phyloP scores from a whole-genome alignment of 2,797 vertebrate genomes.

The Galagoides demidoff region DNA sequence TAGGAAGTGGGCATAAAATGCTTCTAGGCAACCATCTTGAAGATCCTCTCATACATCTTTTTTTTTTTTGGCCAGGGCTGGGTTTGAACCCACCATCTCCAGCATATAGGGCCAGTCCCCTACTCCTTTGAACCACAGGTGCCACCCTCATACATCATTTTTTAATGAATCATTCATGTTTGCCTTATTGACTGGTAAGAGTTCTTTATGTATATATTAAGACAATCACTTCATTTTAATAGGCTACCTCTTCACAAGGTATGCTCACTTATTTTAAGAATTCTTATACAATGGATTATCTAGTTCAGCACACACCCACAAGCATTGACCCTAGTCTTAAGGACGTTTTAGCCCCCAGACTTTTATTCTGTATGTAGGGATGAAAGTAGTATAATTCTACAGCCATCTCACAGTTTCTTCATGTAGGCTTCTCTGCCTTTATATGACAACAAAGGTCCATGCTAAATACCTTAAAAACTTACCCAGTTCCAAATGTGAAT shows the following conservation, averaged over 20 bases:
- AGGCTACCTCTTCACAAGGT: neutral
- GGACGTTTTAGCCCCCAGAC: neutral
- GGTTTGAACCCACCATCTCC: too few relatives aligned
- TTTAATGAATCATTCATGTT: neutral
- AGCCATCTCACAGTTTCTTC: neutral
- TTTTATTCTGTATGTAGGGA: neutral
- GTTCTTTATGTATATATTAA: neutral
- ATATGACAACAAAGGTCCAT: conserved; percentile 21
- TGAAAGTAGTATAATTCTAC: neutral
- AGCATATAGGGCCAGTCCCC: too few relatives aligned
- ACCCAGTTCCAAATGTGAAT: neutral
- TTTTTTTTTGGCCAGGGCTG: too few relatives aligned
- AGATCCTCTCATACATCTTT: neutral
- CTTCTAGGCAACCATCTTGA: neutral
- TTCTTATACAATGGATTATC: conserved; percentile 32
- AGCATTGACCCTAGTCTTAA: neutral
- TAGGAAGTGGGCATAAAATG: neutral
- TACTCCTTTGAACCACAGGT: too few relatives aligned
- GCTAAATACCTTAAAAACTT: conserved; percentile 48
- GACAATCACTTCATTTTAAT: neutral
- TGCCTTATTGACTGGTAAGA: neutral
- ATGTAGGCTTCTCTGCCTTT: conserved; percentile 37
- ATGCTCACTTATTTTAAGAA: neutral
- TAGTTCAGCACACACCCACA: neutral
- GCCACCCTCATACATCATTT: neutral